Evolutionary conservation across 2,797 vertebrate species (phyloP).

Genomic region (Lepilemur ruficaudatus): DNA sequence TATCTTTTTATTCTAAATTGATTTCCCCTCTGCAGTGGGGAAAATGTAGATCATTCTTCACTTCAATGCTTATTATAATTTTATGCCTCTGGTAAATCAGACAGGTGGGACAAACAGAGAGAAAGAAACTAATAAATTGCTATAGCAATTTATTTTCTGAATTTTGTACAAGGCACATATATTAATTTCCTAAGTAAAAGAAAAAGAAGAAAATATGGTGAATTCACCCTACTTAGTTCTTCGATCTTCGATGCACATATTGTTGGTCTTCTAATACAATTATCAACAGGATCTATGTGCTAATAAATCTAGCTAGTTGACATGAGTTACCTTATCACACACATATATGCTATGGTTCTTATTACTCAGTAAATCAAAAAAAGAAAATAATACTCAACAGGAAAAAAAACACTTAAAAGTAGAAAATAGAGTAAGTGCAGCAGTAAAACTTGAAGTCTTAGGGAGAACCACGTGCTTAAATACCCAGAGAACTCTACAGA

Average conservation of each 20-base stretch:
- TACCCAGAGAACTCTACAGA: not conserved
- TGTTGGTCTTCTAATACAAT: not conserved
- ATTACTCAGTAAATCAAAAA: not conserved
- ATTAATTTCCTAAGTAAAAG: not conserved
- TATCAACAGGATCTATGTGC: not conserved
- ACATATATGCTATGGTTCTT: not conserved
- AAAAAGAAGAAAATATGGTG: not conserved
- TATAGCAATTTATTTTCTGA: not conserved
- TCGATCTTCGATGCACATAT: not conserved
- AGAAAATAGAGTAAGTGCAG: not conserved
- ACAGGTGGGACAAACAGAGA: not conserved
- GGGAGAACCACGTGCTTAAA: not conserved
- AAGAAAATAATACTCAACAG: not conserved
- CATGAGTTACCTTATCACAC: not conserved
- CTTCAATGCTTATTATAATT: not conserved
- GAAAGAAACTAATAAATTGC: not conserved
- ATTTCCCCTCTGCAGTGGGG: not conserved
- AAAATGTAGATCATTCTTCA: not conserved
- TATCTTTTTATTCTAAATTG: not conserved
- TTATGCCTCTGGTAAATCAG: not conserved
- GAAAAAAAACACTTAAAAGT: not conserved
- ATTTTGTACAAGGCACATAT: not conserved
- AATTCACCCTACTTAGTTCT: not conserved
- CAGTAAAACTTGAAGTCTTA: not conserved
- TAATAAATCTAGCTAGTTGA: not conserved